Conservation (phyloP, 2,888 invertebrate species). For the Byasa hedistus region DNA sequence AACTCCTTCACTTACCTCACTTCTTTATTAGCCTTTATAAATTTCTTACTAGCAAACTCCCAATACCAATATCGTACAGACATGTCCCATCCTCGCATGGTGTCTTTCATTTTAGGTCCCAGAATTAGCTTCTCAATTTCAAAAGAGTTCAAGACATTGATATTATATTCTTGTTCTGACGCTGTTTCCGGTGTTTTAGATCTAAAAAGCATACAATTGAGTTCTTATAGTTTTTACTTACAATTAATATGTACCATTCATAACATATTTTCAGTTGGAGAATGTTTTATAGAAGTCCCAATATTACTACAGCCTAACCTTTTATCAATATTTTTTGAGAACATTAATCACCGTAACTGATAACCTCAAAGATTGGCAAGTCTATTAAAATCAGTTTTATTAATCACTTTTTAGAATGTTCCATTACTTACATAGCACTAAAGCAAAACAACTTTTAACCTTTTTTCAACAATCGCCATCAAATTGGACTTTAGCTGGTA, state of each 20-base stretch:
- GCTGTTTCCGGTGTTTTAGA: slow-evolving; percentile 43
- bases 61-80: slow-evolving; percentile 94
- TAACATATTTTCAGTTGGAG: not conserved
- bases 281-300: too few relatives aligned
- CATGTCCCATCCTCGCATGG: slow-evolving; percentile 92
- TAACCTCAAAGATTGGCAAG: too few relatives aligned
- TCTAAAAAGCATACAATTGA: slow-evolving; percentile 38
- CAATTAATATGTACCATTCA: not conserved
- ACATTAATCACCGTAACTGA: too few relatives aligned
- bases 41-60: slow-evolving; percentile 84
- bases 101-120: slow-evolving; percentile 86
- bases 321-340: too few relatives aligned
- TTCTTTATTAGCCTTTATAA: slow-evolving; percentile 51
- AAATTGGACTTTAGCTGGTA: too few relatives aligned
- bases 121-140: slow-evolving; percentile 86
- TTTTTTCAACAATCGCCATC: too few relatives aligned
- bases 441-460: too few relatives aligned
- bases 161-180: slow-evolving; percentile 78
- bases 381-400: too few relatives aligned
- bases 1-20: slow-evolving; percentile 47
- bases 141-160: slow-evolving; percentile 86
- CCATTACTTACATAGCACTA: too few relatives aligned
- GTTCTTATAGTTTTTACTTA: not conserved
- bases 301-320: too few relatives aligned
- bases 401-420: too few relatives aligned